Base-by-base conservation (phyloP, 2,797 vertebrate genomes). In the Babyrousa celebensis region DNA sequence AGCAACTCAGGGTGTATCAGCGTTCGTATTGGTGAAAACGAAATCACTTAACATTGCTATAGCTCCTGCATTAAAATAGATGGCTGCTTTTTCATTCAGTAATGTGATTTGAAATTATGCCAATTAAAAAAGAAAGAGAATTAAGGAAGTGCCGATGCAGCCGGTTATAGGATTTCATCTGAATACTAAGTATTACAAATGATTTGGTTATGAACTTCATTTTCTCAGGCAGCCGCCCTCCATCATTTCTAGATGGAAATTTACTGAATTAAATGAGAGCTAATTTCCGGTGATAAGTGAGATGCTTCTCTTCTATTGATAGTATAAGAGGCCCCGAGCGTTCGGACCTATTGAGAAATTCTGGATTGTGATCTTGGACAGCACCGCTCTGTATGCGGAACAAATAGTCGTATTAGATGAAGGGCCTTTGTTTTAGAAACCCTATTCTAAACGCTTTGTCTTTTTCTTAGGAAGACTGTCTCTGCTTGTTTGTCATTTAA, bases 31-130 rank as follows among this genome's bases (percentile, higher is more conserved):
- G n/a, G 77, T 80, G 85, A 82, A 95, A 96, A 85, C 79, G 89
- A 88, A 95, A 82, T 54, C 85, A 70, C 65, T 94, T 85, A 85
- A n/a, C 36, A 52, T 85, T 54, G 32, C 91, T 29, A 10, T 77
- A 63, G 43, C 15, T 54, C 78, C 82, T 74, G 71, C 75, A 93
- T 94, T 85, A 65, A 96, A 94, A 95, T 89, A 83, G 82, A 88
- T 85, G 62, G 32, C 89, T 91, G 62, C 68, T 85, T 85, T 89
- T 84, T 89, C 89, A 79, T 84, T 92, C 60, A 65, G 48, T 97
- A 96, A 97, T 96, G 32, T 36, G 90, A 70, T 97, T 91, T 94
- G 86, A 97, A 96, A 96, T 94, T 83, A 89, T 72, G 62, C 67
- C 94, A 96, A 71, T 96, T 95, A 91, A 80, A 72, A 72, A 72